Evolutionary conservation across 2,797 vertebrate genomes (phyloP).

Genomic region (Acestrorhynchus altus): DNA sequence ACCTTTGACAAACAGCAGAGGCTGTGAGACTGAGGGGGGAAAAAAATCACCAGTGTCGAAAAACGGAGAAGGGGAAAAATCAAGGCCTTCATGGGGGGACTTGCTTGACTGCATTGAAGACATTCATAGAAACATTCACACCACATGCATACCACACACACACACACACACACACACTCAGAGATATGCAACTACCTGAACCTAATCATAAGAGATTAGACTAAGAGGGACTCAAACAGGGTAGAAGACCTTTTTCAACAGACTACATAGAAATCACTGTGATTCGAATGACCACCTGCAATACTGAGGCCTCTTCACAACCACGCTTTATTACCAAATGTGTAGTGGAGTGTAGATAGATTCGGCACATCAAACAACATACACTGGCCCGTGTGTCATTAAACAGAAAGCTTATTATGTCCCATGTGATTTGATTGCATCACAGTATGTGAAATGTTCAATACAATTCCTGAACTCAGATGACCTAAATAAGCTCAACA

Average conservation of each 20-base stretch:
- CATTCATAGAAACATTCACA: neutral
- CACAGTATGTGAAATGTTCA: too few relatives aligned
- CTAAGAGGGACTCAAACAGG: constrained; percentile 22
- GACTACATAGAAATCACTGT: constrained; percentile 21
- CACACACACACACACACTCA: neutral
- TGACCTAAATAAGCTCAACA: too few relatives aligned
- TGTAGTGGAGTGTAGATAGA: too few relatives aligned
- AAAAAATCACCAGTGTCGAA: constrained; percentile 29
- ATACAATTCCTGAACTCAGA: too few relatives aligned
- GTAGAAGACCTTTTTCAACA: constrained; percentile 38
- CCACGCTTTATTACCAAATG: too few relatives aligned
- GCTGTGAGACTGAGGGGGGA: constrained; percentile 24
- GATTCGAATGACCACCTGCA: neutral
- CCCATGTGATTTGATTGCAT: too few relatives aligned
- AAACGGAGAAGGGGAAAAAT: constrained; percentile 1
- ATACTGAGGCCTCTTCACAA: neutral
- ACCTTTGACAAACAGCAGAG: constrained; percentile 68
- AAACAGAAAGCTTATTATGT: too few relatives aligned
- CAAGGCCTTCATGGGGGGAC: neutral
- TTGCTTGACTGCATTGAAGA: constrained; percentile 1
- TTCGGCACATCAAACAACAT: too few relatives aligned
- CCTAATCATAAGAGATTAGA: constrained; percentile 41
- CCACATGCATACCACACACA: neutral
- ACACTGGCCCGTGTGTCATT: too few relatives aligned
- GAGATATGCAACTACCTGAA: constrained; percentile 25